Conservation (phyloP, 2,888 invertebrate genomes). For the Platycheirus albimanus region DNA sequence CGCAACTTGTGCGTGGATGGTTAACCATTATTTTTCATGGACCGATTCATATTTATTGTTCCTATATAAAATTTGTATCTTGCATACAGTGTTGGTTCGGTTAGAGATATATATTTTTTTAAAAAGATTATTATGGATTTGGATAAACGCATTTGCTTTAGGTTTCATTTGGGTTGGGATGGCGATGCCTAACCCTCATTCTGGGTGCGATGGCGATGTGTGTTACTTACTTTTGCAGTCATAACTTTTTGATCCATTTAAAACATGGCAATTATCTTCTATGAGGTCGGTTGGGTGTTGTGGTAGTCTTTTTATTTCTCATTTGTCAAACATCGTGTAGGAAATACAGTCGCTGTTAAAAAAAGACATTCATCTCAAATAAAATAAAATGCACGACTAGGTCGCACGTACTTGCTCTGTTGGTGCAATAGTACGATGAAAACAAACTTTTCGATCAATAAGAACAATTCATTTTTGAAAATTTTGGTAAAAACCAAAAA, state of each 20-base stretch:
- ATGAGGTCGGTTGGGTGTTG: neutral
- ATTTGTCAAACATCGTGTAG: too few species aligned
- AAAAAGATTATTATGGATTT: constrained; percentile 26
- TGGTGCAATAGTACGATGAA: too few species aligned
- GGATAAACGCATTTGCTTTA: constrained; percentile 30
- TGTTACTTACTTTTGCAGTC: constrained; percentile 32
- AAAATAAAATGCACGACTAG: too few species aligned
- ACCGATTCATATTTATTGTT: constrained; percentile 58
- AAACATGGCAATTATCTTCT: constrained; percentile 46
- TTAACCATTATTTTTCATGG: constrained; percentile 37
- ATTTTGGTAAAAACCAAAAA: too few species aligned
- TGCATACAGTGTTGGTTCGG: constrained; percentile 17
- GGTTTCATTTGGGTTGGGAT: constrained; percentile 46
- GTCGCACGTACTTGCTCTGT: too few species aligned
- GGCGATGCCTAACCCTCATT: constrained; percentile 51
- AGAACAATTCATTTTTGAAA: too few species aligned
- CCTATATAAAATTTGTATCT: neutral
- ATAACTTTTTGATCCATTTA: constrained; percentile 62
- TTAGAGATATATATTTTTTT: neutral
- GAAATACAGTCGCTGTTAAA: too few species aligned
- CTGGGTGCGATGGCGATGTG: constrained; percentile 48
- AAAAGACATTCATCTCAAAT: too few species aligned
- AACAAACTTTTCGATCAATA: too few species aligned
- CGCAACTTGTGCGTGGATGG: constrained; percentile 69
- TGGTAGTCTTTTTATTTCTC: neutral